Conservation (phyloP, 2,113 vertebrate genomes). For the human (Homo sapiens) region DNA sequence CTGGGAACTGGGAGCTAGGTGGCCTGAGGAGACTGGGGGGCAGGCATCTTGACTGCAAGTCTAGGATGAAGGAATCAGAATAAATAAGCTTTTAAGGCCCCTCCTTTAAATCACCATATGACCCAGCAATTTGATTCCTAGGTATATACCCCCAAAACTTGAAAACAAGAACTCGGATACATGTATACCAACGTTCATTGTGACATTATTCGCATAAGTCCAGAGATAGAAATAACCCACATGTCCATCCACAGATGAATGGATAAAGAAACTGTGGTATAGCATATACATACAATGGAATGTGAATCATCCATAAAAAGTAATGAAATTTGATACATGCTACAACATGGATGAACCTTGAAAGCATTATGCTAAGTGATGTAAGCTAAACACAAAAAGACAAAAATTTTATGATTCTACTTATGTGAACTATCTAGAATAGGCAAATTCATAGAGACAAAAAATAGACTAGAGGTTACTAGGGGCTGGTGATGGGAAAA, state of each 20-base stretch:
- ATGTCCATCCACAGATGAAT: not conserved
- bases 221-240: not conserved
- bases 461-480: not conserved
- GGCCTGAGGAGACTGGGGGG: not conserved
- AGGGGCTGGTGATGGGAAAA: not conserved
- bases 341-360: not conserved
- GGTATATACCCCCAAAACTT: not conserved
- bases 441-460: not conserved
- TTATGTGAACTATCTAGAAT: not conserved
- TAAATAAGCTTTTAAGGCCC: conserved; percentile 4
- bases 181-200: not conserved
- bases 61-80: conserved; percentile 17
- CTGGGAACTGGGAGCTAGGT: not conserved
- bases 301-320: not conserved
- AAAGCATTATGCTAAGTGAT: not conserved
- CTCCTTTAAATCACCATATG: not conserved
- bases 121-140: not conserved
- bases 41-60: not conserved
- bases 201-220: not conserved
- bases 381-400: conserved; percentile 2
- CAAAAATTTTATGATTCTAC: not conserved
- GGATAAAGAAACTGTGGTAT: not conserved
- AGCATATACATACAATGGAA: not conserved
- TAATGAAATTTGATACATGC: not conserved
- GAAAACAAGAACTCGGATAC: not conserved